Evolutionary conservation across 2,113 vertebrate genomes (phyloP), one percentile per base, ranked within the genome.

Genomic region (Hippocampus guttulatus): DNA sequence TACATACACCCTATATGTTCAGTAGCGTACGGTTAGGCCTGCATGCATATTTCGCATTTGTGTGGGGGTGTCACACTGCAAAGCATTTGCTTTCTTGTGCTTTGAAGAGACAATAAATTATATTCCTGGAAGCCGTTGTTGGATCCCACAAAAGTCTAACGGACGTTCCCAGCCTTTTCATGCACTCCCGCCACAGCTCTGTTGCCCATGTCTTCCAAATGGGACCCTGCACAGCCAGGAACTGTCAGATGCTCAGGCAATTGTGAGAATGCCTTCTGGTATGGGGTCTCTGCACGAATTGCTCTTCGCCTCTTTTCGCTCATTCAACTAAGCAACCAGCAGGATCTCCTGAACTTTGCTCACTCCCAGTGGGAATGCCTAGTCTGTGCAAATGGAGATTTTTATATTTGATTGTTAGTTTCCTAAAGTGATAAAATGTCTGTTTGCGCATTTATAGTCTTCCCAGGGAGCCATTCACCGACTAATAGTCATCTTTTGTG

Each of bases 321-420:
- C 33, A 38, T 38, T 7, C 33, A 38, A 6, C 33, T 0, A 38
- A 38, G 14, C 43, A 45, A 45, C 10, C 43, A 15, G 43, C 12
- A 14, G 10, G 43, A 15, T 45, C 10, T 51, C 47, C 15, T 51
- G 3, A 18, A 76, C 73, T 73, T 52, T 65, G 75, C 71, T 45
- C 54, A 68, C 57, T 71, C 74, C 69, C 69, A 51, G 1, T 68
- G 64, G 74, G 80, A 57, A 79, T 70, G 76, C 69, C 63, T 55
- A 65, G 70, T 74, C n/a, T 41, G 25, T 57, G 41, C 33, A 77
- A 72, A 66, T 20, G 73, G 40, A 77, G 73, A 75, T 65, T 57
- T 85, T 33, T 33, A 33, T 67, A 25, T 73, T 58, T 51, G 73
- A 79, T 61, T 73, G 68, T 80, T 73, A 23, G 9, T 75, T 81